Percentiles rank a stretch among this genome's conserved stretches.
phyloP scores from a whole-genome alignment of 2,888 invertebrate species.

The Phytoseiulus persimilis region DNA sequence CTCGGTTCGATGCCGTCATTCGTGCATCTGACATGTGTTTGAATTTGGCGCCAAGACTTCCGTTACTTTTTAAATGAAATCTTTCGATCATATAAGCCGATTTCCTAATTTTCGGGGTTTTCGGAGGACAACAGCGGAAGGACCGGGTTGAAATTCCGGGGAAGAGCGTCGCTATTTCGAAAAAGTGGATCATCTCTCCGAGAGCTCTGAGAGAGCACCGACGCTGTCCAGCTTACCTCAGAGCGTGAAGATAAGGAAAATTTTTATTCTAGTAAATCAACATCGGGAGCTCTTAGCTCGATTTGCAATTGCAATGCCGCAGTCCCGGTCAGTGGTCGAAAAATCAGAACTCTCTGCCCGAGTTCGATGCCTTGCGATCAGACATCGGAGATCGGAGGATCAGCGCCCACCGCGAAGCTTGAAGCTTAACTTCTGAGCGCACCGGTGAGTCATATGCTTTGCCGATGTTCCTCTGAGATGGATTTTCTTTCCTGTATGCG shows the following conservation, averaged over 20 bases:
- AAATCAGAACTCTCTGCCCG: no score
- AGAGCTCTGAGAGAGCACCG: background rate
- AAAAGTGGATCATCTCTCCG: background rate
- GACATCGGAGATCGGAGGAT: background rate
- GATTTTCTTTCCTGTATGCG: no score
- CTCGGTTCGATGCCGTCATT: background rate
- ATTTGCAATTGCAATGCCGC: no score
- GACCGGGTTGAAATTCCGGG: background rate
- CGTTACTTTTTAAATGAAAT: background rate
- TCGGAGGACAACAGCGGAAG: background rate
- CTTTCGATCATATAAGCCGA: background rate
- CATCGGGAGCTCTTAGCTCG: background rate
- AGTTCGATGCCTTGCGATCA: background rate
- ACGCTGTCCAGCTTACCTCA: background rate
- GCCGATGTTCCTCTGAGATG: background rate
- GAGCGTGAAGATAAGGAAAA: background rate
- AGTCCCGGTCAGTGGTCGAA: no score
- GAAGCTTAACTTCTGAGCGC: background rate
- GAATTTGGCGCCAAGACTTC: background rate
- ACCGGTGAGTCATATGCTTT: background rate
- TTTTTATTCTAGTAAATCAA: background rate
- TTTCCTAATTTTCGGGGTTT: background rate
- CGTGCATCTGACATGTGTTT: background rate
- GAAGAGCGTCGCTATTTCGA: background rate
- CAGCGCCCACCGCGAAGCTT: background rate